Evolutionary conservation across 2,113 vertebrate species (phyloP), one percentile per base, ranked within the genome.

Genomic region (Pyrgilauda ruficollis): DNA sequence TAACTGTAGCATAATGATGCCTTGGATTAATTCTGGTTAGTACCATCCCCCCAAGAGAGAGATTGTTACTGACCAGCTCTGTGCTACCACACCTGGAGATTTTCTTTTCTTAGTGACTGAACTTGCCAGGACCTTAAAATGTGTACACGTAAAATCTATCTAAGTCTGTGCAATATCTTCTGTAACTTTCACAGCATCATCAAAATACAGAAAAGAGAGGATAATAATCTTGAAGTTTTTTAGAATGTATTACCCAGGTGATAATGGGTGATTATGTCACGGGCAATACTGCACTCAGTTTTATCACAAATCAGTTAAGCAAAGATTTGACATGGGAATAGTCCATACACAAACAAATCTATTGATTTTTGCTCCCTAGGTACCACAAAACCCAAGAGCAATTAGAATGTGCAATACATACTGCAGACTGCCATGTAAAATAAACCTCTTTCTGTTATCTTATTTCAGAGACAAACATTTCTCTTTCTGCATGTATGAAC

Each of bases 311-410:
- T 80, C 14, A 66, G 9, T 41, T 72, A 72, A 77, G 22, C 6
- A 30, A 64, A 27, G 13, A 69, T 28, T 72, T 92, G 70, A 37
- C 46, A 83, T 1, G 11, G 27, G 14, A 90, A 58, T 16, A 68
- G 33, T 39, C 26, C 33, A 9, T 37, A 59, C 2, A 10, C 8
- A 84, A 81, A 62, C 2, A 83, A 59, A 83, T 56, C 6, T 9
- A 39, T 24, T 86, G 37, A 79, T 86, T 86, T 69, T 73, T 66
- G 5, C 3, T 84, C 55, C 13, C 9, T 28, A 15, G 16, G n/a
- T 22, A 26, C 6, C 20, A 61, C 69, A 95, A 80, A 17, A 11
- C 11, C 63, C 6, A 2, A 56, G 86, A 89, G 4, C 0, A 0
- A n/a, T 44, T 50, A 61, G 33, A 85, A 80, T 7, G 3, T 33